Evolutionary conservation across 2,797 vertebrate genomes (phyloP).

Genomic region (Megalops cyprinoides): DNA sequence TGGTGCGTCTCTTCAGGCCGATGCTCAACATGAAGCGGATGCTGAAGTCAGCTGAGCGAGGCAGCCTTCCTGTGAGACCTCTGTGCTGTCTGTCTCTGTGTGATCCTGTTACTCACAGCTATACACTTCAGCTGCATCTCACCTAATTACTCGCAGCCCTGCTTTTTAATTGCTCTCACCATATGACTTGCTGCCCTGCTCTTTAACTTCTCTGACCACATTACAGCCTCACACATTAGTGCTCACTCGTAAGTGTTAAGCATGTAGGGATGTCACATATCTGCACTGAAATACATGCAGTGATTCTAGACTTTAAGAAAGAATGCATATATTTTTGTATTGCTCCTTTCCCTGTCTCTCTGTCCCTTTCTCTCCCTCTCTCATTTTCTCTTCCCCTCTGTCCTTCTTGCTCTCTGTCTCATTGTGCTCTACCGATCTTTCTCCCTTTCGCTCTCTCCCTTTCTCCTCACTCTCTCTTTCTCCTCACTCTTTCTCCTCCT

Average conservation of each 20-base stretch:
- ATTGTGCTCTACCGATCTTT: no score
- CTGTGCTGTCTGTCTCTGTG: not conserved
- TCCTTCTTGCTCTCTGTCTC: no score
- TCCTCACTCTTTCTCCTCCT: not conserved
- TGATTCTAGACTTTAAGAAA: not conserved
- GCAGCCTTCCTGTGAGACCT: constrained; percentile 81
- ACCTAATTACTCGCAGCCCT: not conserved
- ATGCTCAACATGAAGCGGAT: constrained; percentile 87
- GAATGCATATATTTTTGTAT: not conserved
- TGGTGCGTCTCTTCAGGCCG: constrained; percentile 85
- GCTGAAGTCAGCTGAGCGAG: constrained; percentile 75
- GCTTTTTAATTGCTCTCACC: no score
- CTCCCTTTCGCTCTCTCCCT: no score
- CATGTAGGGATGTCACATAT: not conserved
- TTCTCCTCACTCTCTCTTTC: not conserved
- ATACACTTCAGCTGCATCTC: not conserved
- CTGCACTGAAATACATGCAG: not conserved
- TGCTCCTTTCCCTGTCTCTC: not conserved
- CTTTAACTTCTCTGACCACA: no score
- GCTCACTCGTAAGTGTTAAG: not conserved
- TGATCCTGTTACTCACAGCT: not conserved
- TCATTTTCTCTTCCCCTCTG: constrained; percentile 24
- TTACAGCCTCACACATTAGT: no score
- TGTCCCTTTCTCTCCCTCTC: not conserved
- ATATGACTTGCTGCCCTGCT: no score